Evolutionary conservation across 2,888 invertebrate genomes (phyloP), one percentile per base, ranked within the genome.

Genomic region (Erannis defoliaria): DNA sequence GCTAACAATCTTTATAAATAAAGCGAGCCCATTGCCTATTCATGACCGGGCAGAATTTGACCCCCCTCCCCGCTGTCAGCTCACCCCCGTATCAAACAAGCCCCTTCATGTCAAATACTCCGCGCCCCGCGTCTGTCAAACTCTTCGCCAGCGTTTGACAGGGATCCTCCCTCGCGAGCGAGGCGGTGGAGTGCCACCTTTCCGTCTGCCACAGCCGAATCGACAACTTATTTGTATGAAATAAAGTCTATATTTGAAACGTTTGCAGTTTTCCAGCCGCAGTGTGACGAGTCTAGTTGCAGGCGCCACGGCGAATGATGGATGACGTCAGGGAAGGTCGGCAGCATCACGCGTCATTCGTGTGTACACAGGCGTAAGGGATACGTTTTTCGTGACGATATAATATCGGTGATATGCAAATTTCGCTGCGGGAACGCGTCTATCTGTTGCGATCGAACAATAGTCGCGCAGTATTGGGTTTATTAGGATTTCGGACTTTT

Each of bases 21-120:
- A 90, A 91, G 89, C 89, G 86, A 85, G 83, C 90, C 91, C 92
- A 93, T 93, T 91, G 93, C 93, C 90, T 93, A 93, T 93, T 93
- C 93, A 93, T 93, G 92, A 93, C 91, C 89, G 89, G 89, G 91
- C 91, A 90, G 84, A 92, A 90, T 92, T 90, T 74, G 71, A 75
- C 85, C 85, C 86, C 85, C 84, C 84, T 83, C 83, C 81, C 79
- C 81, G 80, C 85, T 83, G 84, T 78, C 82, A 81, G 84, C 71
- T 84, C 85, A 81, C 88, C 89, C 90, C 90, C 89, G 91, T 90
- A 91, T 92, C 91, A 92, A 92, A 91, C 91, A 90, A 90, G 92
- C 91, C 93, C 93, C 93, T 92, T 92, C 92, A 92, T 90, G 93
- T 93, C 93, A 92, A 93, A 93, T 89, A 90, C 93, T 91, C 91